Conservation (phyloP, 2,113 vertebrate genomes). For the Dipodomys ordii region DNA sequence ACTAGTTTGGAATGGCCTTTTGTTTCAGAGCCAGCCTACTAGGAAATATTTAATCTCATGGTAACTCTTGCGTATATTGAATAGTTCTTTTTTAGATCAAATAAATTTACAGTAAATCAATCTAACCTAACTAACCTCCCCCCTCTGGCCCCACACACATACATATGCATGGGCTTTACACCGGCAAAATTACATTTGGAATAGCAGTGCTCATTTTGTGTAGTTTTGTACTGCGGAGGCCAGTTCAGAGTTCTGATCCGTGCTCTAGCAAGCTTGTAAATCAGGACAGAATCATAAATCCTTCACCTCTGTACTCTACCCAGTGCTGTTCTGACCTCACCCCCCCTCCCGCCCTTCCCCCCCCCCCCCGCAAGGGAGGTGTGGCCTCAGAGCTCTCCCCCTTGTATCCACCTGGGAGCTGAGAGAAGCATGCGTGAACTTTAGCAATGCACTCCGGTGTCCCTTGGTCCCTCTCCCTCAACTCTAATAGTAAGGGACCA, state of each 20-base stretch:
- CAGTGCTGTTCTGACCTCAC: not conserved
- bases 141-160: not conserved
- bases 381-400: too few relatives aligned
- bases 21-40: not conserved
- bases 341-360: not conserved
- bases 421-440: not conserved
- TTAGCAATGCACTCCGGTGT: not conserved
- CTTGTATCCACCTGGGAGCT: not conserved
- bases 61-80: not conserved
- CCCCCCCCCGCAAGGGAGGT: not conserved
- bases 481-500: not conserved
- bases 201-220: not conserved
- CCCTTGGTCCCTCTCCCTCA: not conserved
- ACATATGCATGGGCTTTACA: not conserved
- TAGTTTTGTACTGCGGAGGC: not conserved
- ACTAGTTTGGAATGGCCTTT: not conserved
- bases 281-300: not conserved
- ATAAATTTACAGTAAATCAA: not conserved
- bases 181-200: not conserved
- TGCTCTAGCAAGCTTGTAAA: not conserved
- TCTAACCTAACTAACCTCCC: not conserved
- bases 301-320: too few relatives aligned
- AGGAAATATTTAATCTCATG: not conserved
- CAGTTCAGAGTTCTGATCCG: not conserved
- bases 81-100: constrained; percentile 31